Evolutionary conservation across 1,140 invertebrate species (phyloP).

Genomic region (Orussus abietinus): DNA sequence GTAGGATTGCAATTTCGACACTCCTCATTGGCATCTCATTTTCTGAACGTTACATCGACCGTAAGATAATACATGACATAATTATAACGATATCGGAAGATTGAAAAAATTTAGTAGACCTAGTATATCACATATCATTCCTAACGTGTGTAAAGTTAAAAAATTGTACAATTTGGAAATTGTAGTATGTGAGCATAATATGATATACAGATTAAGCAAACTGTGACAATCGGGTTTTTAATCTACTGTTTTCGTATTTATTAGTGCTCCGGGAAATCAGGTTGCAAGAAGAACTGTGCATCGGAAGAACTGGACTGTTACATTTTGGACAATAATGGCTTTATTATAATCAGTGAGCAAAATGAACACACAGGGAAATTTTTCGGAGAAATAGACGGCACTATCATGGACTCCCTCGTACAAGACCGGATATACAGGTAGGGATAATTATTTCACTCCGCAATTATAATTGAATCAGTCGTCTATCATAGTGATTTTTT

Average conservation of each 20-base stretch:
- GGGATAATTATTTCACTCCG: too few species aligned
- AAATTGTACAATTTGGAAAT: too few species aligned
- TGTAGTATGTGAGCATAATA: too few species aligned
- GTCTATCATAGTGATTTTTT: too few species aligned
- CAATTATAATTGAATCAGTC: too few species aligned
- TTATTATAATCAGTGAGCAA: slow-evolving; percentile 86
- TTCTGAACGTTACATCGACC: slow-evolving; percentile 80
- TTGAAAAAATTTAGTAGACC: too few species aligned
- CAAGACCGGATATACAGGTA: slow-evolving; percentile 81
- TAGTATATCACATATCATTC: too few species aligned
- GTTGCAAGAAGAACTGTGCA: slow-evolving; percentile 78
- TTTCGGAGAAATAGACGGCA: slow-evolving; percentile 92
- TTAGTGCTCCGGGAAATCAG: slow-evolving; percentile 67
- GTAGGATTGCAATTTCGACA: slow-evolving; percentile 85
- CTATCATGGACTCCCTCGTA: slow-evolving; percentile 89
- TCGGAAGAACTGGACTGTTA: slow-evolving; percentile 86
- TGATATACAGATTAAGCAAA: too few species aligned
- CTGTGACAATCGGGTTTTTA: too few species aligned
- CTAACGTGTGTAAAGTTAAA: too few species aligned
- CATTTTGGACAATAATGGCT: slow-evolving; percentile 89
- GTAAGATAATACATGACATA: too few species aligned
- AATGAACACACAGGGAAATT: slow-evolving; percentile 80
- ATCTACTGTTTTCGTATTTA: slow-evolving; percentile 29
- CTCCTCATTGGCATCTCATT: slow-evolving; percentile 73
- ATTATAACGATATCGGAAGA: too few species aligned